Base-by-base conservation (phyloP, 2,888 invertebrate species). In the Abrostola triplasia region DNA sequence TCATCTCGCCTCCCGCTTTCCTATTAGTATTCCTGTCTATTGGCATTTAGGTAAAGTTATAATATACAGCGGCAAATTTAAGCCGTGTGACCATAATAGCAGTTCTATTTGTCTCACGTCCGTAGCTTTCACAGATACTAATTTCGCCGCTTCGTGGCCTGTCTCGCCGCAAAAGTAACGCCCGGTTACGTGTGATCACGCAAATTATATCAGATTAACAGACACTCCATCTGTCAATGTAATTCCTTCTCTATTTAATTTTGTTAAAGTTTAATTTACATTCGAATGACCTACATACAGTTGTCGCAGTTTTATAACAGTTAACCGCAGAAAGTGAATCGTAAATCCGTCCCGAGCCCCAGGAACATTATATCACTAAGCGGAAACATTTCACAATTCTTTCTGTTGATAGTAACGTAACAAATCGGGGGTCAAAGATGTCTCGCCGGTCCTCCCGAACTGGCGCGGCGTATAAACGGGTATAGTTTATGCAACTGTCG, bases 181-280 rank as follows among this genome's bases (percentile, higher is more conserved):
- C 62, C 52, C 61, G 47, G 59, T 84, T 88, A 84, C 85, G 87
- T 85, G 84, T 82, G 78, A 85, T 85, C 86, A 84, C 86, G 87
- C 87, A 87, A 90, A 91, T 90, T 88, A 88, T 88, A 87, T 85
- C 82, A 87, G 84, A 85, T 87, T 80, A 88, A 86, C 85, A 79
- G 82, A 71, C 57, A 72, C 44, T 60, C 44, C 8, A 60, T 13
- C 35, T 36, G 35, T n/a, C 70, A 76, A 61, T 50, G 65, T 36
- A 85, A 75, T 77, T 60, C 52, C 51, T 48, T 76, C 81, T 57
- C 58, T 77, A 79, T 68, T 36, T 2, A 12, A 6, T 5, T 1
- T 12, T 9, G 7, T 56, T 76, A 82, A 53, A 77, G 75, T 36
- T 36, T 42, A 64, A 36, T 72, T 62, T 77, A 49, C 24, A 42